These are phyloP conservation scores for Lutjanus erythropterus DNA, from an alignment of 2,113 vertebrate species.

Conservation along the genomic window DNA sequence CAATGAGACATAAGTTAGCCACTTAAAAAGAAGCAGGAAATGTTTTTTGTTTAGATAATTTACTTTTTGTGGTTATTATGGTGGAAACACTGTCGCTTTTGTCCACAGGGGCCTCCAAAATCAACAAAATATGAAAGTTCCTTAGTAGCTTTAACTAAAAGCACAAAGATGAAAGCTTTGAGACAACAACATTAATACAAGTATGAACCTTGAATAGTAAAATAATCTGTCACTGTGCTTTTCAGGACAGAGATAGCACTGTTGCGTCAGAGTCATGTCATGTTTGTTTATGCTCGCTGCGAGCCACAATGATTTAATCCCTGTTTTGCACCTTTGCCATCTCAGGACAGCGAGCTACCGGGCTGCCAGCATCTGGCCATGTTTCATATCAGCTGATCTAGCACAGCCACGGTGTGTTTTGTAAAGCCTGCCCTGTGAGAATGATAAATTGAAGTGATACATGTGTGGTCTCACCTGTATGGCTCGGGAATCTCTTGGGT, in stretches of 20 bases:
- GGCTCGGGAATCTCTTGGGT: slow-evolving; percentile 75
- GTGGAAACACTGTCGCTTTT: too few relatives aligned
- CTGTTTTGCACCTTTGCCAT: slow-evolving; percentile 50
- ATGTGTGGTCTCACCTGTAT: slow-evolving; percentile 79
- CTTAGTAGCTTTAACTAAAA: slow-evolving; percentile 17
- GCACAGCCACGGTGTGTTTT: slow-evolving; percentile 56
- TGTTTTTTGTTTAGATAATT: too few relatives aligned
- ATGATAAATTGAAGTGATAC: slow-evolving; percentile 83
- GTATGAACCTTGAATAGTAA: not conserved
- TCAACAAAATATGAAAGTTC: too few relatives aligned
- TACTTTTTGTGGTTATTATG: too few relatives aligned
- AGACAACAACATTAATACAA: not conserved
- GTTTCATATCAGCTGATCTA: slow-evolving; percentile 72
- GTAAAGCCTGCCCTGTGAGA: slow-evolving; percentile 76
- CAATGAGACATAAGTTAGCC: too few relatives aligned
- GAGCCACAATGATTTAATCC: slow-evolving; percentile 59
- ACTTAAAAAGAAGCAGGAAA: too few relatives aligned
- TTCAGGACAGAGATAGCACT: slow-evolving; percentile 15
- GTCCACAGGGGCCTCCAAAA: too few relatives aligned
- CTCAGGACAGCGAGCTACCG: slow-evolving; percentile 45
- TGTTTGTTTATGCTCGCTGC: slow-evolving; percentile 43
- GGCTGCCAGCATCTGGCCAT: slow-evolving; percentile 31
- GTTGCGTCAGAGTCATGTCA: not conserved
- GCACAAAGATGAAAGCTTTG: not conserved
- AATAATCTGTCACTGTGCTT: slow-evolving; percentile 14